These are phyloP conservation scores for Chlorodrepanis virens DNA, from an alignment of 2,113 vertebrate genomes.

Conservation along the genomic window DNA sequence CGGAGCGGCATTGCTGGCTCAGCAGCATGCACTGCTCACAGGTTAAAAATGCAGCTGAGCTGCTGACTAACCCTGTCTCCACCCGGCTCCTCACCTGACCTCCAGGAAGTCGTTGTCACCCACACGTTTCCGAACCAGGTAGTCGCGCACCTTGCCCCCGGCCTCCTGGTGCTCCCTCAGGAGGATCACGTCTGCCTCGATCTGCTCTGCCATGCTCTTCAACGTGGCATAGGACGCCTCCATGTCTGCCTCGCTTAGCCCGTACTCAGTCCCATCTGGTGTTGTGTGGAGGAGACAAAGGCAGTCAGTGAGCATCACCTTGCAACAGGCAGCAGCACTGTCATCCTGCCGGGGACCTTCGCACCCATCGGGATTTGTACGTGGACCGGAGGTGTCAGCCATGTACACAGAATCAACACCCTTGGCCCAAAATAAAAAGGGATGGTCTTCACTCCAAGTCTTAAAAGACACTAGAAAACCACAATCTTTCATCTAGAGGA, in stretches of 20 bases:
- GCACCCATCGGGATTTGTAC: accelerated
- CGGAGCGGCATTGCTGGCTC: background rate
- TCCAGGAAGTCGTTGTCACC: slow-evolving; percentile 98
- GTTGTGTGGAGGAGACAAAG: background rate
- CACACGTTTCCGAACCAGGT: slow-evolving; percentile 91
- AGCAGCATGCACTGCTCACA: background rate
- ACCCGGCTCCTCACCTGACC: slow-evolving; percentile 86
- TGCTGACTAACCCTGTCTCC: slow-evolving; percentile 34
- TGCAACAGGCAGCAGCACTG: background rate
- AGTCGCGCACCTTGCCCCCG: slow-evolving; percentile 90
- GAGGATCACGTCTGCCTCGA: slow-evolving; percentile 90
- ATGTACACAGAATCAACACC: background rate
- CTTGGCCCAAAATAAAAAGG: background rate
- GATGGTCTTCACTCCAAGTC: background rate
- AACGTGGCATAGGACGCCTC: slow-evolving; percentile 93
- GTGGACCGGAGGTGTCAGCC: background rate
- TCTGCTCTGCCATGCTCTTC: slow-evolving; percentile 92
- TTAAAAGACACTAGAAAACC: background rate
- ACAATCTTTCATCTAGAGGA: background rate
- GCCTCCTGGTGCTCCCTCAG: slow-evolving; percentile 89
- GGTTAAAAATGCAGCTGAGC: background rate
- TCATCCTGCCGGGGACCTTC: background rate
- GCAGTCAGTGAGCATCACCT: background rate
- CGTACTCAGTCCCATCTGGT: slow-evolving; percentile 93
- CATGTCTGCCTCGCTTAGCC: slow-evolving; percentile 92